These are phyloP conservation scores for Melanotus villosus DNA, from an alignment of 2,888 invertebrate species.

Conservation along the genomic window DNA sequence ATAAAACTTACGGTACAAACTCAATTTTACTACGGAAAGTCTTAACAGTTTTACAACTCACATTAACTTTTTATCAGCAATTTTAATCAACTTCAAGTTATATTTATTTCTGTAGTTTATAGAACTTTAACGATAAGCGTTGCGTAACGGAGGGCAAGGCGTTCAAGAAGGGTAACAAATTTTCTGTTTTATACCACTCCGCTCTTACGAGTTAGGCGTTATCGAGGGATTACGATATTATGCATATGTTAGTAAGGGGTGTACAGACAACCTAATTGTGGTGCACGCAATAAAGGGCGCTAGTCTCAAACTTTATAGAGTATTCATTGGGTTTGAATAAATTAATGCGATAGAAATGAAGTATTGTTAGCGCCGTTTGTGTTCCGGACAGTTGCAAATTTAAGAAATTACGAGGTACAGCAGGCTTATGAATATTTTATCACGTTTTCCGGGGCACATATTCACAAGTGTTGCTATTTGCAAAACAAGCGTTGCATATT, in stretches of 20 bases:
- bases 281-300: conserved; percentile 1
- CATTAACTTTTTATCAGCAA: conserved; percentile 24
- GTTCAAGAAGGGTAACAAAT: not conserved
- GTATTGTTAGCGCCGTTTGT: conserved; percentile 19
- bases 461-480: not conserved
- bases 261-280: conserved; percentile 11
- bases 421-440: conserved; percentile 23
- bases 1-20: conserved; percentile 22
- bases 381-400: conserved; percentile 9
- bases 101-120: conserved; percentile 24
- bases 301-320: conserved; percentile 17
- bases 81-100: conserved; percentile 25
- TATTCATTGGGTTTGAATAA: conserved; percentile 30
- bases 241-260: conserved; percentile 25
- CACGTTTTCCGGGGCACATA: not conserved
- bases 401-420: conserved; percentile 18
- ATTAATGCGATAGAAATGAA: conserved; percentile 32
- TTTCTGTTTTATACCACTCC: conserved; percentile 2
- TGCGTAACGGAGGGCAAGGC: not conserved
- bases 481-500: conserved; percentile 24
- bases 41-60: conserved; percentile 25
- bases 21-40: conserved; percentile 21
- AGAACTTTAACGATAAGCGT: conserved; percentile 8
- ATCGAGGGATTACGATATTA: conserved; percentile 25
- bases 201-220: not conserved